Conservation (phyloP, 2,888 invertebrate genomes). For the Melipona beecheii region DNA sequence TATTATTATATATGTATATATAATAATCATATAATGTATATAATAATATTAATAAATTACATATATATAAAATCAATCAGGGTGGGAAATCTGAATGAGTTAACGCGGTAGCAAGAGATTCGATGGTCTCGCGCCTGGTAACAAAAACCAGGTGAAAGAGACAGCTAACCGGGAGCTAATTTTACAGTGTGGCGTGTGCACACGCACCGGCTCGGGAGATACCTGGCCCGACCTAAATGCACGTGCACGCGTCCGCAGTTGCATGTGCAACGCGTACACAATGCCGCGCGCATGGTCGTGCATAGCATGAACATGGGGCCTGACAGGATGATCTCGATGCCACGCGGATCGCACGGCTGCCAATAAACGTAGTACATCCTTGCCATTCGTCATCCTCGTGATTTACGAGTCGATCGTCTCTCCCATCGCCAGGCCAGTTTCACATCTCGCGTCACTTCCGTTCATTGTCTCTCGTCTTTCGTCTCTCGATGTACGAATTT, state of each 20-base stretch:
- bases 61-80: too few species aligned
- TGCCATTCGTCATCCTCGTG: constrained; percentile 38
- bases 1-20: too few species aligned
- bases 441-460: constrained; percentile 12
- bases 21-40: too few species aligned
- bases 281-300: constrained; percentile 37
- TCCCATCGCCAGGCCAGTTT: constrained; percentile 34
- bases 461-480: constrained; percentile 15
- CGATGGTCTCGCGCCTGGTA: constrained; percentile 37
- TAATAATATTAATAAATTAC: too few species aligned
- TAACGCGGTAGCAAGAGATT: not conserved
- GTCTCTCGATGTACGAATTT: not conserved
- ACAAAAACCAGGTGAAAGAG: constrained; percentile 53
- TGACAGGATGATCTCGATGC: constrained; percentile 46
- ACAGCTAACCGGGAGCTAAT: constrained; percentile 62
- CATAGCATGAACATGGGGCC: constrained; percentile 54
- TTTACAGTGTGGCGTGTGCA: constrained; percentile 59
- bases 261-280: constrained; percentile 51
- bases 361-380: constrained; percentile 44
- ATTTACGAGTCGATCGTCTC: constrained; percentile 38
- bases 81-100: too few species aligned
- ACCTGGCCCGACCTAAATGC: constrained; percentile 61
- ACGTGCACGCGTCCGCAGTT: constrained; percentile 53
- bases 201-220: constrained; percentile 38
- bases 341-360: constrained; percentile 39